Evolutionary conservation across 2,888 invertebrate genomes (phyloP).

Genomic region (Clostera curtula): DNA sequence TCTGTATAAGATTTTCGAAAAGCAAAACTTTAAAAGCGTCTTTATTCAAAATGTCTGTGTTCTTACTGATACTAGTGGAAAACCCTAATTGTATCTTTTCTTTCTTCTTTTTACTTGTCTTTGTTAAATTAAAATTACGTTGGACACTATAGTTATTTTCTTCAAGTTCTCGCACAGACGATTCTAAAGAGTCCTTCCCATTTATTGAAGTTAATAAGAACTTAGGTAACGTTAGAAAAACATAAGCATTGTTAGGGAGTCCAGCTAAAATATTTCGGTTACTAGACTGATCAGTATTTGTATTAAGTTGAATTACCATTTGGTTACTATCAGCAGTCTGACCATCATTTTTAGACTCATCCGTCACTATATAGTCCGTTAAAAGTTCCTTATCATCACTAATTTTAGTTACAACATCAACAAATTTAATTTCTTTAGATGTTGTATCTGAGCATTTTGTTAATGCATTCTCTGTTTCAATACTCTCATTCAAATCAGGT

Average conservation of each 20-base stretch:
- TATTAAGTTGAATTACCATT: constrained; percentile 5
- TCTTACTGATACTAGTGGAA: constrained; percentile 26
- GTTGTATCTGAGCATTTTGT: too few species aligned
- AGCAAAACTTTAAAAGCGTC: constrained; percentile 47
- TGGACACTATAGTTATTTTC: constrained; percentile 23
- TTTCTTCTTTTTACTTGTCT: constrained; percentile 28
- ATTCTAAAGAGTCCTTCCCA: constrained; percentile 21
- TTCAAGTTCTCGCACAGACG: constrained; percentile 20
- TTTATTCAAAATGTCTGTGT: constrained; percentile 36
- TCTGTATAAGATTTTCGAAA: constrained; percentile 43
- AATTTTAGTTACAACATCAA: too few species aligned
- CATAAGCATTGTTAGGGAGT: constrained; percentile 47
- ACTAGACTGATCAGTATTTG: constrained; percentile 8
- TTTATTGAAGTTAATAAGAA: constrained; percentile 28
- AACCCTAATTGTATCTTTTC: constrained; percentile 23
- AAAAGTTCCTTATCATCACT: too few species aligned
- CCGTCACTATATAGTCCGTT: too few species aligned
- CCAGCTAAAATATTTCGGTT: constrained; percentile 31
- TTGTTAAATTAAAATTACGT: constrained; percentile 17
- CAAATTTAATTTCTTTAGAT: too few species aligned
- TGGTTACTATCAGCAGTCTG: constrained; percentile 6
- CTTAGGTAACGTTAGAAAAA: constrained; percentile 50
- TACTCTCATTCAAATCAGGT: constrained; percentile 6
- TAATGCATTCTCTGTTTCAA: neutral
- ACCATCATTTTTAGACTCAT: too few species aligned